These are phyloP conservation scores for Eupithecia tripunctaria DNA, from an alignment of 2,888 invertebrate genomes.

Conservation along the genomic window DNA sequence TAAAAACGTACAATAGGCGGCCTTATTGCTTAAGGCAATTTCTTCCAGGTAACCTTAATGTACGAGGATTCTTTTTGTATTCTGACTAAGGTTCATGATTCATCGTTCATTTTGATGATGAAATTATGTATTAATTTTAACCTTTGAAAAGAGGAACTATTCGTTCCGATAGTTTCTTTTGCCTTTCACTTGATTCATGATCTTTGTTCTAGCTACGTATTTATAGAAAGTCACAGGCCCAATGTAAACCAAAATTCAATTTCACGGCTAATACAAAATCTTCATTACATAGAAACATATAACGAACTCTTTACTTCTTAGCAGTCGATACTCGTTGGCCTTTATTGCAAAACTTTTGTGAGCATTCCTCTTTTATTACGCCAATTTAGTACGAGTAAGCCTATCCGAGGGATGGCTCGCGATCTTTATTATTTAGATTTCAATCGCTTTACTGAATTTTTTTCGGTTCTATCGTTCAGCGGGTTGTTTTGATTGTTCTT, in stretches of 20 bases:
- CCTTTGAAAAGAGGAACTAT: not conserved
- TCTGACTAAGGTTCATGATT: too few relatives aligned
- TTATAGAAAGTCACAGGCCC: not conserved
- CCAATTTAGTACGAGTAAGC: constrained; percentile 83
- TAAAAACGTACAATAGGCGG: too few relatives aligned
- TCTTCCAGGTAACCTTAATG: too few relatives aligned
- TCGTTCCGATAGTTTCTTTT: not conserved
- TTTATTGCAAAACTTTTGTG: constrained; percentile 84
- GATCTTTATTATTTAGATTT: constrained; percentile 83
- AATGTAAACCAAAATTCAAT: not conserved
- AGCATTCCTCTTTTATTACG: constrained; percentile 84
- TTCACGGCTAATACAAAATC: constrained; percentile 14
- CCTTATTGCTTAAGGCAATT: too few relatives aligned
- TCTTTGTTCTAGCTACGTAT: too few relatives aligned
- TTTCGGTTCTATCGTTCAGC: not conserved
- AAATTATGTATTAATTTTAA: too few relatives aligned
- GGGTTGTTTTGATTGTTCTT: not conserved
- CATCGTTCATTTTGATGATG: too few relatives aligned
- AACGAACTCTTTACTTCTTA: constrained; percentile 81
- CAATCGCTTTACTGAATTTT: constrained; percentile 59
- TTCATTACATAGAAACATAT: constrained; percentile 43
- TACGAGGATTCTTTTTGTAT: not conserved
- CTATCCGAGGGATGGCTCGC: constrained; percentile 71
- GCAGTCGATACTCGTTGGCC: constrained; percentile 82
- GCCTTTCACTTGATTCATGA: not conserved